Base-by-base conservation (phyloP, 2,888 invertebrate genomes). In the Eurytoma californica region DNA sequence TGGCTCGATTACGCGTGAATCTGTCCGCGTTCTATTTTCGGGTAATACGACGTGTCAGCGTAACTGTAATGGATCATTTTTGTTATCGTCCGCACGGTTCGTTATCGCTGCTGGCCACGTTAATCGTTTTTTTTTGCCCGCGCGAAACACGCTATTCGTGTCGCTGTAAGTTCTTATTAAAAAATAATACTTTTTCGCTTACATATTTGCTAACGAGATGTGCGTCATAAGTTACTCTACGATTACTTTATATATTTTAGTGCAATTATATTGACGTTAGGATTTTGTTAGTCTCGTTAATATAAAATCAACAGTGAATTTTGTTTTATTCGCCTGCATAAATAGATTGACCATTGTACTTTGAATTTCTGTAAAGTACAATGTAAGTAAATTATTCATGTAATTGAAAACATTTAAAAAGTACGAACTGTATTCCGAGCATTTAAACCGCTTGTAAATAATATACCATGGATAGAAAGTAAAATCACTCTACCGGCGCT, bases 61-160 rank as follows among this genome's bases (percentile, higher is more conserved):
- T 28, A 60, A 47, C 49, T 60, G 60, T 60, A 24, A 70, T 70
- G 24, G 60, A 70, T 70, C 24, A 60, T 49, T 66, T 67, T 55
- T 39, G 39, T 70, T 70, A 70, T 70, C 70, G 70, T 39, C n/a
- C 9, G 20, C 4, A 49, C 14, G 18, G 49, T 47, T n/a, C 24
- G 57, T 69, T 69, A 69, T 69, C 58, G 24, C n/a, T 14, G 18
- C 66, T n/a, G n/a, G 28, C 16, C 18, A 28, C 20, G 39, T 68
- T 58, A 47, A 69, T 47, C 24, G 58, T 47, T 58, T 69, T 69
- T 69, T 58, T 39, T 39, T 39, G 39, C 39, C 0, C 39, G 3
- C 24, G 47, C 30, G 47, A 69, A 57, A 58, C 28, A 49, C 18
- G 61, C 28, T 39, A n/a, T 63, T 2, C 3, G 39, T 61, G 61